phyloP scores from a whole-genome alignment of 2,113 vertebrate genomes.

The Lipophrys pholis region DNA sequence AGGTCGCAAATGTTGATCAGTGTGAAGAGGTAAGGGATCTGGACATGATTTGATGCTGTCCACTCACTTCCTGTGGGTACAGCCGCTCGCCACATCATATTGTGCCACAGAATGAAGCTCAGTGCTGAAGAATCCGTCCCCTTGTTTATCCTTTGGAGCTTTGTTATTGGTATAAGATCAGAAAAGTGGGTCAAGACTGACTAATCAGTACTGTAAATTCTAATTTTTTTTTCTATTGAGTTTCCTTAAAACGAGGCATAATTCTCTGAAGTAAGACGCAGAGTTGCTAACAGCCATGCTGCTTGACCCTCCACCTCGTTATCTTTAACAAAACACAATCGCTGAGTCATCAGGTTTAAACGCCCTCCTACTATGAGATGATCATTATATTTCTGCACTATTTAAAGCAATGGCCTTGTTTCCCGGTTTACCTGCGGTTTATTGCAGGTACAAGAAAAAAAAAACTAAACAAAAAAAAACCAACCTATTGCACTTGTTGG shows the following conservation, averaged over 20 bases:
- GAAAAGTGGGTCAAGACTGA: background rate
- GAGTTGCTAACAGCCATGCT: too few species aligned
- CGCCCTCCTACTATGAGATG: too few species aligned
- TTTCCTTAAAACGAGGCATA: too few species aligned
- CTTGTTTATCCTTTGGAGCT: constrained; percentile 61
- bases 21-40: constrained; percentile 4
- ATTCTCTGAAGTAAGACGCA: too few species aligned
- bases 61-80: too few species aligned
- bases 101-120: constrained; percentile 54
- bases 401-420: constrained; percentile 36
- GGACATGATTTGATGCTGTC: background rate
- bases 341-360: too few species aligned
- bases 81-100: constrained; percentile 3
- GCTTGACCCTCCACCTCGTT: too few species aligned
- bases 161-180: constrained; percentile 38
- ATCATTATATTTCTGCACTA: too few species aligned
- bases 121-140: constrained; percentile 29
- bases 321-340: too few species aligned
- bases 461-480: too few species aligned
- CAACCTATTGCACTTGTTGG: constrained; percentile 23
- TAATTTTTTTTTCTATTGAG: too few species aligned
- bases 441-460: constrained; percentile 2
- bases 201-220: background rate
- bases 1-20: constrained; percentile 13
- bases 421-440: constrained; percentile 5